A percentile compares a stretch with the other conserved stretches of the same genome.
Evolutionary conservation across 2,113 vertebrate genomes (phyloP).

Genomic region (Lepidothrix coronata): DNA sequence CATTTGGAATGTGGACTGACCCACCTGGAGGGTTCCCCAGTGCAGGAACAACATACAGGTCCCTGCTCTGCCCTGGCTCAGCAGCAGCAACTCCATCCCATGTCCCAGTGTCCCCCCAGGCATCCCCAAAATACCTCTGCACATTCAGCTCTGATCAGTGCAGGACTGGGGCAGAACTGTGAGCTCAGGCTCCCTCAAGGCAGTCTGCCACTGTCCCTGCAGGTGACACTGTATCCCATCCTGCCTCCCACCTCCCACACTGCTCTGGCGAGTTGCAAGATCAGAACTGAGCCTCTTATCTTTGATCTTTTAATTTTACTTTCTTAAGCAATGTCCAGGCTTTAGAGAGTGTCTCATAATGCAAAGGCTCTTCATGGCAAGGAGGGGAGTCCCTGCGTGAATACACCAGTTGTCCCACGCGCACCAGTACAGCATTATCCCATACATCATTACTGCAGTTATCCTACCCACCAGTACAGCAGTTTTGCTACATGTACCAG

Average conservation of each 20-base stretch:
- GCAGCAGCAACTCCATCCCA: background rate
- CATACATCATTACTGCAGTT: background rate
- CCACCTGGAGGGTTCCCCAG: background rate
- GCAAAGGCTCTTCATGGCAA: background rate
- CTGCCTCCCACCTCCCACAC: background rate
- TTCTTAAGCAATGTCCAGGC: background rate
- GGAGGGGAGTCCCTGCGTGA: background rate
- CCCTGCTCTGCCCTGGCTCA: background rate
- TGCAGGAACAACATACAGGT: background rate
- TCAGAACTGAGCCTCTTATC: background rate
- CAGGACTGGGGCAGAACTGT: background rate
- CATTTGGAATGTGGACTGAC: background rate
- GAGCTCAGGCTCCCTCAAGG: fast-evolving
- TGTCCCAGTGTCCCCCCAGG: background rate
- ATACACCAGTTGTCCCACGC: background rate
- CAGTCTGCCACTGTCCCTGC: background rate
- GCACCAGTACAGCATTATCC: background rate
- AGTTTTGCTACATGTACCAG: background rate
- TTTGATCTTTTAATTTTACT: constrained; percentile 9
- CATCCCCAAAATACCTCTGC: background rate
- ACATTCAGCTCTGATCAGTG: background rate
- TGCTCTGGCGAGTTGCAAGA: fast-evolving
- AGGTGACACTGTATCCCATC: background rate
- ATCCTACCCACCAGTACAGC: background rate
- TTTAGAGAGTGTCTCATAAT: background rate